A percentile compares a stretch with the other conserved stretches of the same genome.
These are phyloP conservation scores for Plebejus melissa DNA, from an alignment of 2,888 invertebrate genomes.

Conservation along the genomic window DNA sequence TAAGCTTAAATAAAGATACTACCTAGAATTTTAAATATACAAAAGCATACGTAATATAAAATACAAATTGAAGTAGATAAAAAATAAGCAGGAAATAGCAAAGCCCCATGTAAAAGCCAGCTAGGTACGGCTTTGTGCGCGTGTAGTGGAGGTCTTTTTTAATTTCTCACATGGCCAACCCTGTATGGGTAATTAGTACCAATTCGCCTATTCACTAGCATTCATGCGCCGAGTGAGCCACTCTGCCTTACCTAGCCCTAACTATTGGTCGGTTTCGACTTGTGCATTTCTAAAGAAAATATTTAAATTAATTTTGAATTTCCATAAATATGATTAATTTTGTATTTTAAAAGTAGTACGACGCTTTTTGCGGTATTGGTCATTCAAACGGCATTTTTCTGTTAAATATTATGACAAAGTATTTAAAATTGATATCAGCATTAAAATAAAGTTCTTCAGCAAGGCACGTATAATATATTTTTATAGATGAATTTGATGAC, in stretches of 20 bases:
- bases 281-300: slow-evolving; percentile 9
- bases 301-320: slow-evolving; percentile 15
- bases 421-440: no score
- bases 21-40: background rate
- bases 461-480: no score
- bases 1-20: background rate
- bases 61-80: slow-evolving; percentile 11
- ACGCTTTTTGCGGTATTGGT: background rate
- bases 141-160: slow-evolving; percentile 55
- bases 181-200: slow-evolving; percentile 75
- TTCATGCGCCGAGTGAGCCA: slow-evolving; percentile 57
- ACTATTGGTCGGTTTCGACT: slow-evolving; percentile 35
- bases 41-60: background rate
- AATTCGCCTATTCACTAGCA: slow-evolving; percentile 67
- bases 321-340: background rate
- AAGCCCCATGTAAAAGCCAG: slow-evolving; percentile 15
- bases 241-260: slow-evolving; percentile 40
- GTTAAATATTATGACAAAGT: no score
- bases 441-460: no score
- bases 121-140: slow-evolving; percentile 31
- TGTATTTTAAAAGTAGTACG: background rate
- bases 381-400: no score
- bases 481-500: no score
- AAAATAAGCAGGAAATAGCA: slow-evolving; percentile 10
- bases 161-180: slow-evolving; percentile 69